Evolutionary conservation across 1,140 invertebrate genomes (phyloP), one percentile per base, ranked within the genome.

Genomic region (Zaprionus davidi): DNA sequence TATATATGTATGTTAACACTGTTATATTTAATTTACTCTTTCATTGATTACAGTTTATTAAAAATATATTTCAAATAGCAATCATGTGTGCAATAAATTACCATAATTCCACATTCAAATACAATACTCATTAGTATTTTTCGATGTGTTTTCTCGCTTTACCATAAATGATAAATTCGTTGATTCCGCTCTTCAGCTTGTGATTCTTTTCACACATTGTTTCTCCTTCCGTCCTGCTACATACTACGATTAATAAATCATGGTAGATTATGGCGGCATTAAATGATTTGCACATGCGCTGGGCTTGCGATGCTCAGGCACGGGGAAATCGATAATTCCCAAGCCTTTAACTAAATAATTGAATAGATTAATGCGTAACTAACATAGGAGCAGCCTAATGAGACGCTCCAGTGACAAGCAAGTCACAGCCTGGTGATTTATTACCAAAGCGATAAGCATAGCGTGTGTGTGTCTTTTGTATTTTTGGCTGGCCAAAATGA

Each of bases 311-410:
- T 17, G 34, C 46, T 5, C 12, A 20, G 11, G 17, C 2, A 17
- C 3, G 6, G 5, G 6, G 9, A 49, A 69, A 81, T 70, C 71
- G 24, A 76, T 72, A 76, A 31, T 51, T 20, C 7, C 64, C n/a
- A 66, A 72, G 46, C 74, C 74, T 60, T 44, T 56, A 53, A 60
- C 49, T 57, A 60, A 75, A 83, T 81, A 78, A 73, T 71, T 81
- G 56, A 71, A 78, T 67, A 69, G 71, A 80, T 81, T 82, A 78
- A 72, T 67, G 68, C 12, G 15, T 57, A 31, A 36, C 34, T 72
- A 68, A 24, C 51, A 49, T 11, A 66, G 49, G 51, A 55, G 65
- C 36, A 17, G 36, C 55, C 44, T 59, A 85, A 85, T 81, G 65
- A 71, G 74, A 67, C 36, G 55, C n/a, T 17, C 15, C n/a, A 56